A percentile compares a stretch with the other conserved stretches of the same genome.
Evolutionary conservation across 2,888 invertebrate species (phyloP).

Genomic region (Melanargia galathea): DNA sequence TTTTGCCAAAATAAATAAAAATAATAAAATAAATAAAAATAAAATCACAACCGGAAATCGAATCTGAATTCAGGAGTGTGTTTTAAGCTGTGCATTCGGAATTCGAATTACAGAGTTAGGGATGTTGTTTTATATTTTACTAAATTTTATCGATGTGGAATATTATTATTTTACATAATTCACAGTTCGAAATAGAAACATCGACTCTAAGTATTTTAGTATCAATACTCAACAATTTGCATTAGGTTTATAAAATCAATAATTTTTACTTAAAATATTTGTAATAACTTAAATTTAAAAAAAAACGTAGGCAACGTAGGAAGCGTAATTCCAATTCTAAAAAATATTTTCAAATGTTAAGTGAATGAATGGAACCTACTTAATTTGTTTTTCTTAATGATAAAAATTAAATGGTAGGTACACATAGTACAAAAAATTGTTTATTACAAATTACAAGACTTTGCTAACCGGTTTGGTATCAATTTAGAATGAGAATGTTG

Average conservation of each 20-base stretch:
- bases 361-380: conserved; percentile 8
- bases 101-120: not conserved
- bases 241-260: too few relatives aligned
- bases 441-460: conserved; percentile 55
- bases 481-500: conserved; percentile 47
- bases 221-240: too few relatives aligned
- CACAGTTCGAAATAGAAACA: too few relatives aligned
- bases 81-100: not conserved
- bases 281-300: too few relatives aligned
- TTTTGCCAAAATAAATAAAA: too few relatives aligned
- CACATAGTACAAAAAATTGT: conserved; percentile 50
- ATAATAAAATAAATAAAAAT: too few relatives aligned
- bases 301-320: not conserved
- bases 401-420: conserved; percentile 28
- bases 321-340: too few relatives aligned
- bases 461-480: conserved; percentile 50
- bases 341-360: conserved; percentile 7
- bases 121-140: not conserved
- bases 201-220: too few relatives aligned
- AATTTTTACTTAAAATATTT: too few relatives aligned
- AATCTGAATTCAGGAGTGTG: not conserved
- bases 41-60: too few relatives aligned
- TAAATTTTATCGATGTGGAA: not conserved
- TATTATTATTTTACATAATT: too few relatives aligned
- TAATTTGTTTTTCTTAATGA: conserved; percentile 32